A percentile compares a stretch with the other conserved stretches of the same genome.
Evolutionary conservation across 2,113 vertebrate species (phyloP).

Genomic region (Rhinoderma darwinii): DNA sequence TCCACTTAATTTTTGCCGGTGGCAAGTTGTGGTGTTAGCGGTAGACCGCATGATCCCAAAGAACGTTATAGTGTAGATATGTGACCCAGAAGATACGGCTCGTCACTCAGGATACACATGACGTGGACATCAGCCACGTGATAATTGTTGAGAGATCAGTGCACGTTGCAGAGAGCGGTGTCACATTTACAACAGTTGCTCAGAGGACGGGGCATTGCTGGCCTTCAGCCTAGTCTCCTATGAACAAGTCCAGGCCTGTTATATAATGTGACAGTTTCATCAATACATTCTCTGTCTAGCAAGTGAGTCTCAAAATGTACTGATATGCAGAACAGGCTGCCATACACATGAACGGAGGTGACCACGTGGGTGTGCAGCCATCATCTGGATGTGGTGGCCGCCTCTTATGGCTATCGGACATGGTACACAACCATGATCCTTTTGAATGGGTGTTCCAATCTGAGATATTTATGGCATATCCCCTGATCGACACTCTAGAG

Average conservation of each 20-base stretch:
- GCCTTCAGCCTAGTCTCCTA: constrained; percentile 12
- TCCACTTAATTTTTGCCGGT: no score
- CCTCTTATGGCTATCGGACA: no score
- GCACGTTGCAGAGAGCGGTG: not conserved
- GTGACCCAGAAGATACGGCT: not conserved
- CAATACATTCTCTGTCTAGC: not conserved
- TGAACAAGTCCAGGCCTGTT: constrained; percentile 40
- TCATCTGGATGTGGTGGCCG: no score
- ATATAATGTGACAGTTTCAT: not conserved
- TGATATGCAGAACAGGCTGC: not conserved
- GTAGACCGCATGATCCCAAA: not conserved
- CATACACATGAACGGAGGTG: no score
- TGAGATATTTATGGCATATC: no score
- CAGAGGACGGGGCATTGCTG: constrained; percentile 1
- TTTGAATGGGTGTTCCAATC: no score
- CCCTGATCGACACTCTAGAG: no score
- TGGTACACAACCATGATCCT: no score
- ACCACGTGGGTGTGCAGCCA: no score
- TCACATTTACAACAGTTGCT: not conserved
- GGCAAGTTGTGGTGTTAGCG: no score
- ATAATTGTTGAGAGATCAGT: not conserved
- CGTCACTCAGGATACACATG: not conserved
- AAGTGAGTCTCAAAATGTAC: not conserved
- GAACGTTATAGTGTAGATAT: not conserved
- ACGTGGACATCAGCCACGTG: not conserved